Conservation (phyloP, 2,113 vertebrate genomes). For the Pygathrix nemaeus region DNA sequence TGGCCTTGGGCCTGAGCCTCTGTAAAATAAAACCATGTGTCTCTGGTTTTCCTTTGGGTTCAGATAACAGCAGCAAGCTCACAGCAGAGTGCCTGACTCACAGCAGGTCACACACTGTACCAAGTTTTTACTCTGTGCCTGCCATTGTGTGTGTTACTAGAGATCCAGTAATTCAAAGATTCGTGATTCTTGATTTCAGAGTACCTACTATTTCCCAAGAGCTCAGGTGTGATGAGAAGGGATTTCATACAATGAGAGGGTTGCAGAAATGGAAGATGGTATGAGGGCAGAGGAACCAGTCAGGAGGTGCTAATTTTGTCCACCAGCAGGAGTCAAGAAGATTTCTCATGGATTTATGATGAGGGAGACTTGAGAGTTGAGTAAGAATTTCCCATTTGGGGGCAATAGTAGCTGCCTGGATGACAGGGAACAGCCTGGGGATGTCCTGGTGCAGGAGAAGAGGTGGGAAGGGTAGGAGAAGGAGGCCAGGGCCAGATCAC, state of each 20-base stretch:
- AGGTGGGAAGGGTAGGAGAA: neutral
- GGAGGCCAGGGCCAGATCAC: neutral
- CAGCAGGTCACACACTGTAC: neutral
- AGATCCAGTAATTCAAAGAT: neutral
- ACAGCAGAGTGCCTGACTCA: neutral
- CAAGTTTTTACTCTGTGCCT: rapidly evolving
- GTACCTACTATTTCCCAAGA: neutral
- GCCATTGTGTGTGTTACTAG: neutral
- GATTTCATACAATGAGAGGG: neutral
- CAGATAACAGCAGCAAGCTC: neutral
- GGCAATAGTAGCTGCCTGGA: neutral
- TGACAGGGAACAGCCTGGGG: neutral
- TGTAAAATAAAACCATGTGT: neutral
- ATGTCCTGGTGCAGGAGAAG: neutral
- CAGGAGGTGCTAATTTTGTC: too few relatives aligned
- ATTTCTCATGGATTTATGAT: rapidly evolving
- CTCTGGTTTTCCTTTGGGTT: neutral
- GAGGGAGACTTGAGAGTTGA: neutral
- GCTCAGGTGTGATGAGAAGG: neutral
- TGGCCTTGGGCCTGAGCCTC: neutral
- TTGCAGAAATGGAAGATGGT: neutral
- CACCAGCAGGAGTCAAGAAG: neutral
- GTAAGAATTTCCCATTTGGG: neutral
- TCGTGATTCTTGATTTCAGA: neutral
- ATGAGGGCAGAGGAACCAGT: neutral